A percentile compares a stretch with the other conserved stretches of the same genome.
Conservation (phyloP, 2,113 vertebrate genomes). For the Salminus brasiliensis region DNA sequence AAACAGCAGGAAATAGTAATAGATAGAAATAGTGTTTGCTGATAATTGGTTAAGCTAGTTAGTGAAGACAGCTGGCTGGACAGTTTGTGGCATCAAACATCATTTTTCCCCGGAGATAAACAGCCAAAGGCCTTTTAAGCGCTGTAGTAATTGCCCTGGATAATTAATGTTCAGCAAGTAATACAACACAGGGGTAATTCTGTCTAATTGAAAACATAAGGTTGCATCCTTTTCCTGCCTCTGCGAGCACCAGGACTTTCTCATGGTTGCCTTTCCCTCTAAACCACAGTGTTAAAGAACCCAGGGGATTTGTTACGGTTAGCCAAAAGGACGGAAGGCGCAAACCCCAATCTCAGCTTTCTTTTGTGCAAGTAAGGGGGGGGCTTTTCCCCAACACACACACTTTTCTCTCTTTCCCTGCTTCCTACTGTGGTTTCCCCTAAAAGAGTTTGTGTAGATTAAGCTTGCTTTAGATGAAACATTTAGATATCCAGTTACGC, state of each 20-base stretch:
- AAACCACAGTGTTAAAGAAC: constrained; percentile 36
- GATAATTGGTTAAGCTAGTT: neutral
- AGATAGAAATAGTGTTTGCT: no score
- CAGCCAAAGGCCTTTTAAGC: constrained; percentile 53
- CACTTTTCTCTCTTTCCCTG: neutral
- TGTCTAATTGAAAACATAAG: constrained; percentile 71
- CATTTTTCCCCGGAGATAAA: constrained; percentile 58
- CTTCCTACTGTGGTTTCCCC: constrained; percentile 16
- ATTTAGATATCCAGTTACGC: constrained; percentile 61
- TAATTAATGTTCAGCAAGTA: constrained; percentile 69
- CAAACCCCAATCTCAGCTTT: constrained; percentile 38
- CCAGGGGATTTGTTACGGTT: constrained; percentile 49
- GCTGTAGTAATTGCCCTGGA: constrained; percentile 63
- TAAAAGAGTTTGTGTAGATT: constrained; percentile 34
- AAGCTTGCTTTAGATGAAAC: constrained; percentile 50
- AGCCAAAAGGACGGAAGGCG: constrained; percentile 33
- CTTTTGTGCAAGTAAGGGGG: constrained; percentile 20
- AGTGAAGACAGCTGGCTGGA: neutral
- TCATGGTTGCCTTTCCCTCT: constrained; percentile 33
- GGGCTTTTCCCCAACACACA: neutral
- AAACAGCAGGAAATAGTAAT: no score
- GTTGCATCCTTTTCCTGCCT: constrained; percentile 55
- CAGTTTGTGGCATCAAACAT: constrained; percentile 27
- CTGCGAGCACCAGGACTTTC: constrained; percentile 41
- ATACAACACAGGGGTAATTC: constrained; percentile 50